Conservation (phyloP, 2,113 vertebrate genomes). For the Lynx canadensis region DNA sequence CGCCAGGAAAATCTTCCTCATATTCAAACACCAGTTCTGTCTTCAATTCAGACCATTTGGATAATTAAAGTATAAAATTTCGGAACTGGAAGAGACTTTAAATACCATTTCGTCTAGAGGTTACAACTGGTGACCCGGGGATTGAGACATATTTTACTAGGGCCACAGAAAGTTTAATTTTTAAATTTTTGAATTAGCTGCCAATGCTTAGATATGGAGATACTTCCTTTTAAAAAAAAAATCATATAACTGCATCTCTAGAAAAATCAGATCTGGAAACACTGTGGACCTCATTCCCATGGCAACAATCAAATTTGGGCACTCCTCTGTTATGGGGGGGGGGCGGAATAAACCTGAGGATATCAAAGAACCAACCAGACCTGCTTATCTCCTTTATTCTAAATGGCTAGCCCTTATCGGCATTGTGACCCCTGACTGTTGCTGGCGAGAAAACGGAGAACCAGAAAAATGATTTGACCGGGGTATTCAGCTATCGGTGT, state of each 20-base stretch:
- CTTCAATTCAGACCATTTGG: slow-evolving; percentile 66
- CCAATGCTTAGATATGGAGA: slow-evolving; percentile 13
- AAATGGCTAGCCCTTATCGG: not conserved
- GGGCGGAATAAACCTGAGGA: not conserved
- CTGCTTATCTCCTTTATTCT: not conserved
- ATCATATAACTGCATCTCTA: not conserved
- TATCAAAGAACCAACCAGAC: not conserved
- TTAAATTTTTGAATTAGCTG: slow-evolving; percentile 51
- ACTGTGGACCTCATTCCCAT: not conserved
- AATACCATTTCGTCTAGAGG: slow-evolving; percentile 67
- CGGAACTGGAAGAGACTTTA: slow-evolving; percentile 67
- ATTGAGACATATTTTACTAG: slow-evolving; percentile 66
- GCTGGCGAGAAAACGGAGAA: not conserved
- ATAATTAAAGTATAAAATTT: slow-evolving; percentile 74
- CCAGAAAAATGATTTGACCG: not conserved
- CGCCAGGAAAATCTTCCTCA: slow-evolving; percentile 79
- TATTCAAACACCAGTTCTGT: slow-evolving; percentile 57
- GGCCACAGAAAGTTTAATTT: slow-evolving; percentile 64
- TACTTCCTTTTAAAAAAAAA: not conserved
- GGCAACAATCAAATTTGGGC: not conserved
- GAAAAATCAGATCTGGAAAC: not conserved
- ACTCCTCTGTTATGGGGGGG: not conserved
- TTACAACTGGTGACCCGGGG: slow-evolving; percentile 57
- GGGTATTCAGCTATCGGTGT: not conserved
- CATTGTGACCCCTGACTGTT: not conserved